phyloP scores from a whole-genome alignment of 2,797 vertebrate species.

The Dromococcyx pavoninus region DNA sequence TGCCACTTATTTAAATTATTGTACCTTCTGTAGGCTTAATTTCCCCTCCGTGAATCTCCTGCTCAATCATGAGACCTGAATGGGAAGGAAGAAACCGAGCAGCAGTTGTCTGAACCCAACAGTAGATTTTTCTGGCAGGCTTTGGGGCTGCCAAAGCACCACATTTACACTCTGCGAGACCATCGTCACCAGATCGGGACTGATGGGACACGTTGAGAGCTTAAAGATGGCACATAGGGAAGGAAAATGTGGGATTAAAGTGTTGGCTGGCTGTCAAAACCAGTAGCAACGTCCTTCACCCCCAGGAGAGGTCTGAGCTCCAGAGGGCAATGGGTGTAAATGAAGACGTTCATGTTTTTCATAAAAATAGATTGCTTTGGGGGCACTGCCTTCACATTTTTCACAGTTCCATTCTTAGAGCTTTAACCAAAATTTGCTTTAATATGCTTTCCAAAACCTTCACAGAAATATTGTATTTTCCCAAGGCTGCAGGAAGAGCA shows the following conservation, averaged over 20 bases:
- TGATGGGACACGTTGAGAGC: not conserved
- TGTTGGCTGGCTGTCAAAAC: not conserved
- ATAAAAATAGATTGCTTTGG: not conserved
- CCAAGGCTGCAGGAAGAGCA: not conserved
- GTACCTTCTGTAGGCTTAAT: slow-evolving; percentile 62
- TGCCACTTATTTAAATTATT: slow-evolving; percentile 72
- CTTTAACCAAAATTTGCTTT: slow-evolving; percentile 40
- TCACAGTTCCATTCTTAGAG: not conserved
- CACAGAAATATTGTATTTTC: slow-evolving; percentile 4
- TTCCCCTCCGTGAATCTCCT: slow-evolving; percentile 42
- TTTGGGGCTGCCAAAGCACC: not conserved
- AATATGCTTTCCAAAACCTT: not conserved
- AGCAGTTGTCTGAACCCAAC: not conserved
- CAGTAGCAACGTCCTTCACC: not conserved
- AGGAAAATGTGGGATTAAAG: not conserved
- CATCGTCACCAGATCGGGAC: fast-evolving
- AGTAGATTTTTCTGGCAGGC: not conserved
- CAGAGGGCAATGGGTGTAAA: not conserved
- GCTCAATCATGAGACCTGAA: not conserved
- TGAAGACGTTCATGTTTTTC: not conserved
- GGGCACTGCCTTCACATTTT: not conserved
- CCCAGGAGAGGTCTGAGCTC: not conserved
- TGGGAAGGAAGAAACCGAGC: not conserved
- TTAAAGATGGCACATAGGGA: not conserved
- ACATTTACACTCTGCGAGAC: not conserved